Evolutionary conservation across 2,888 invertebrate species (phyloP).

Genomic region (Monopis laevigella): DNA sequence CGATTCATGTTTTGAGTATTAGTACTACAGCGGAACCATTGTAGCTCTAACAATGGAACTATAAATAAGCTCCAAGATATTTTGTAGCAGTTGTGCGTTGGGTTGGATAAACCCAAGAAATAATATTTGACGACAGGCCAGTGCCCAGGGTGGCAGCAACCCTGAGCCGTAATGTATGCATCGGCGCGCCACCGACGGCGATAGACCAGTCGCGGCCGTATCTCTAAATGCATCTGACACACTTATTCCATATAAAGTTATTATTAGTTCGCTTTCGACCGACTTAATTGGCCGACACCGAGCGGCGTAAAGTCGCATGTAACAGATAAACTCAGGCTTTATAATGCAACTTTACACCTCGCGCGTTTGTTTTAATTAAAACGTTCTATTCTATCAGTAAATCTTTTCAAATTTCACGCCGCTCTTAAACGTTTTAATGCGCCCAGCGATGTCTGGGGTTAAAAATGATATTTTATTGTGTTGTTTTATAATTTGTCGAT

Average conservation of each 20-base stretch:
- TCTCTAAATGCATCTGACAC: constrained; percentile 53
- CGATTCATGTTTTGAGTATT: constrained; percentile 40
- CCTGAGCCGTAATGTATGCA: constrained; percentile 36
- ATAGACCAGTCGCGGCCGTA: constrained; percentile 36
- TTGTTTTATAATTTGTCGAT: constrained; percentile 41
- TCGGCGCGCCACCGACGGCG: constrained; percentile 30
- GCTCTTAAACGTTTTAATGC: neutral
- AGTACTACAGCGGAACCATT: constrained; percentile 41
- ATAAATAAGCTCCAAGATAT: constrained; percentile 52
- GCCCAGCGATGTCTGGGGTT: neutral
- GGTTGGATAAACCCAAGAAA: neutral
- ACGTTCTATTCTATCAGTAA: neutral
- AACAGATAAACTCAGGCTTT: constrained; percentile 48
- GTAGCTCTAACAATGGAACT: constrained; percentile 48
- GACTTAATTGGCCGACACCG: constrained; percentile 53
- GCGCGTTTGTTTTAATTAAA: neutral
- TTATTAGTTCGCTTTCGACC: constrained; percentile 49
- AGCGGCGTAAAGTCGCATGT: constrained; percentile 48
- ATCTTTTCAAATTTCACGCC: neutral
- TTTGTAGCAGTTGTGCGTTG: constrained; percentile 32
- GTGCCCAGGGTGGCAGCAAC: constrained; percentile 21
- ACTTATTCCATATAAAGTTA: constrained; percentile 58
- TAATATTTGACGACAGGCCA: neutral
- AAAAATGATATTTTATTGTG: constrained; percentile 21
- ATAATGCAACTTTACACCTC: neutral